Base-by-base conservation (phyloP, 2,797 vertebrate genomes). In the Melanotaenia parkinsoni region DNA sequence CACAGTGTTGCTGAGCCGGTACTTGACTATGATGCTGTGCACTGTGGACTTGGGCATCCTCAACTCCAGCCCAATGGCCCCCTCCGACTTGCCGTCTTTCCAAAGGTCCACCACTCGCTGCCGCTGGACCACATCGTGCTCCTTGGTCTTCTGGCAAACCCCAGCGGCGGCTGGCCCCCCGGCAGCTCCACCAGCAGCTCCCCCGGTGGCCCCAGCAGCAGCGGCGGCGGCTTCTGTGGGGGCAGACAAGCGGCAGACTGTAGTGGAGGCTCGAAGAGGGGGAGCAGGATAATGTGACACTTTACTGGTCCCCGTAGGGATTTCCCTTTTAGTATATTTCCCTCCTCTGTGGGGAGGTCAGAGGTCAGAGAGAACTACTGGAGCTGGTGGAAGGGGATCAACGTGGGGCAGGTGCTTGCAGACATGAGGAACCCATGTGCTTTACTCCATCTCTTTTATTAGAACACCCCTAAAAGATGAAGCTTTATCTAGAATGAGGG, bases 171-270 rank as follows among this genome's bases (percentile, higher is more conserved):
- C 59, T 62, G 87, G 72, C 82, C 86, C 90, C 82, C 89, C 84
- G 20, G 77, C 65, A 54, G 85, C 81, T 82, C 89, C 91, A 80
- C 84, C 86, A 16, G 70, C 83, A 32, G 77, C 80, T 80, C 85
- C 88, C 84, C 85, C 89, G 80, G 87, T 81, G 84, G 90, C 91
- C 85, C 87, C 89, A 78, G 88, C 87, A 74, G 88, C 87, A 65
- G 84, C 87, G 65, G 82, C 88, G 70, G 84, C 87, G 83, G 93
- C 94, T 94, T 95, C 94, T 95, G 95, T 95, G 94, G 93, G 91
- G 95, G 94, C 95, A 95, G 92, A 95, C 94, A 95, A 95, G 94
- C 92, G 94, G 94, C 94, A 95, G 90, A 95, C 94, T 95, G 94
- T 95, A 94, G 95, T 92, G 89, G 90, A 89, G 92, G 84, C 89